Evolutionary conservation across 1,140 invertebrate species (phyloP).

Genomic region (Luehdorfia chinensis): DNA sequence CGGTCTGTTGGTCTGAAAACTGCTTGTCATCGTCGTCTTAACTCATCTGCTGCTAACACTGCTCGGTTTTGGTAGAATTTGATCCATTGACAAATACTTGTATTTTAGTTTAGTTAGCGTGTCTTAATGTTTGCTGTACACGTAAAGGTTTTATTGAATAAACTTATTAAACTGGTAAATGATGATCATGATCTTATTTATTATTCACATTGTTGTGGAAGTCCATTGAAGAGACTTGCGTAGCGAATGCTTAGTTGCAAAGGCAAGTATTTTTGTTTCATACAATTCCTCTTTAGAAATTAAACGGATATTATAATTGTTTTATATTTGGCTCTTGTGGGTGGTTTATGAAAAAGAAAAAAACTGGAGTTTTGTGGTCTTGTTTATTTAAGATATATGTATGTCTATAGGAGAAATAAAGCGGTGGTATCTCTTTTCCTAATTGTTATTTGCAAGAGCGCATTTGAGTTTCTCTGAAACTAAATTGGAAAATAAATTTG

Average conservation of each 20-base stretch:
- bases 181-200: conserved; percentile 15
- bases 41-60: conserved; percentile 30
- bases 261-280: conserved; percentile 12
- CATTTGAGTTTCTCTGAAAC: too few relatives aligned
- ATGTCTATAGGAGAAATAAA: too few relatives aligned
- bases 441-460: too few relatives aligned
- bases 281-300: background rate
- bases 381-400: too few relatives aligned
- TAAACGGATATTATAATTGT: background rate
- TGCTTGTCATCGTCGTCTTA: conserved; percentile 52
- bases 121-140: conserved; percentile 43
- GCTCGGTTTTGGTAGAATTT: conserved; percentile 29
- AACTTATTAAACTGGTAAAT: conserved; percentile 24
- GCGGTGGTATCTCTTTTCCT: too few relatives aligned
- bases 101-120: conserved; percentile 40
- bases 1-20: conserved; percentile 54
- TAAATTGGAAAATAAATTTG: too few relatives aligned
- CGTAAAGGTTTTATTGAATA: conserved; percentile 32
- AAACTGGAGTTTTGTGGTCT: background rate
- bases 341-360: background rate
- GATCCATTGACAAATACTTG: conserved; percentile 32
- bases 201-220: conserved; percentile 2
- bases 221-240: background rate
- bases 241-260: background rate
- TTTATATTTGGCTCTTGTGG: background rate